Conservation (phyloP, 1,140 invertebrate genomes). For the Helicoverpa armigera region DNA sequence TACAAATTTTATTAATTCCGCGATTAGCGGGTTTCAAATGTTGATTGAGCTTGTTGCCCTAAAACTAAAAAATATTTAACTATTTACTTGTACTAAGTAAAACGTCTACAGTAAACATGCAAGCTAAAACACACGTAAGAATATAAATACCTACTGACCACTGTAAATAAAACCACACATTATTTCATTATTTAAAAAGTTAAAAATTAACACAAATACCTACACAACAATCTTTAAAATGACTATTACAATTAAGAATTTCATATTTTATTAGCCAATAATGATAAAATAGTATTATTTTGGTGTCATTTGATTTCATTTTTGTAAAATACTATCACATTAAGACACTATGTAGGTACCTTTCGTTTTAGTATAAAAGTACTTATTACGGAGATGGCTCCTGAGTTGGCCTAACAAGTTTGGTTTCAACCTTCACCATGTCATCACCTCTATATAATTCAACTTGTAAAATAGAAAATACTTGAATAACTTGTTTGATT, state of each 20-base stretch:
- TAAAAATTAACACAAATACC: conserved; percentile 20
- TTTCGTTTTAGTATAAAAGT: neutral
- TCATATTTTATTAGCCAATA: neutral
- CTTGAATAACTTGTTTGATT: conserved; percentile 74
- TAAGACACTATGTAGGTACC: conserved; percentile 14
- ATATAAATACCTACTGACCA: conserved; percentile 23
- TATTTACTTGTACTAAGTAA: conserved; percentile 28
- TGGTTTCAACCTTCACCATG: conserved; percentile 79
- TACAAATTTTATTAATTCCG: conserved; percentile 42
- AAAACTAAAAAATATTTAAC: conserved; percentile 39
- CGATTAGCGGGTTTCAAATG: neutral
- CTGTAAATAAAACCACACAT: conserved; percentile 20
- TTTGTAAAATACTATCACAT: conserved; percentile 20
- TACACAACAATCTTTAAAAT: conserved; percentile 4
- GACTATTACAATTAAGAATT: neutral
- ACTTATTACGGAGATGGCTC: neutral
- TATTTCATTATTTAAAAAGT: conserved; percentile 26
- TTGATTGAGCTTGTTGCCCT: conserved; percentile 46
- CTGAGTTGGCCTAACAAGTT: conserved; percentile 70
- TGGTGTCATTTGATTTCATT: neutral
- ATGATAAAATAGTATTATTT: neutral
- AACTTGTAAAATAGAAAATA: conserved; percentile 76
- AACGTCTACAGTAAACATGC: neutral
- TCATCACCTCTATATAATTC: conserved; percentile 79
- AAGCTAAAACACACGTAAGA: conserved; percentile 10